phyloP scores from a whole-genome alignment of 2,888 invertebrate genomes.

The Phania funesta region DNA sequence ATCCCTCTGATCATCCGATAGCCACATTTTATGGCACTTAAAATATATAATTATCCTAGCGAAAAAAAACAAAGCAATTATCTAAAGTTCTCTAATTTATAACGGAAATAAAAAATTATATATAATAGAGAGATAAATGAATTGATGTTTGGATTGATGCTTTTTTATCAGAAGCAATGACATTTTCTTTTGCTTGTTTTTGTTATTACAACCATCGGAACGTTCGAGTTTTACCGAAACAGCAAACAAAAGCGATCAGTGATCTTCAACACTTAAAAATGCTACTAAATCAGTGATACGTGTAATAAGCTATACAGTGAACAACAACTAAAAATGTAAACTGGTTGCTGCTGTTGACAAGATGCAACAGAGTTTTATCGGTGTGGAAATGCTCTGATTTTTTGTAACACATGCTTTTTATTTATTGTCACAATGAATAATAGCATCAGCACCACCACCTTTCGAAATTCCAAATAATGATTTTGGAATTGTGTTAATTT shows the following conservation, averaged over 20 bases:
- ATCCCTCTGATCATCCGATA: slow-evolving; percentile 31
- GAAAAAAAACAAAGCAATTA: neutral
- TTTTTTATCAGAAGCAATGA: slow-evolving; percentile 48
- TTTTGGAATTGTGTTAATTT: slow-evolving; percentile 15
- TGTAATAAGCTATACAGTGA: slow-evolving; percentile 2
- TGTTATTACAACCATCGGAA: slow-evolving; percentile 26
- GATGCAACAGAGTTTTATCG: neutral
- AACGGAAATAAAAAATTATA: neutral
- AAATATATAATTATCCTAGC: slow-evolving; percentile 24
- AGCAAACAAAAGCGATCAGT: slow-evolving; percentile 43
- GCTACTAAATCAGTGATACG: slow-evolving; percentile 11
- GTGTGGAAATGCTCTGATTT: slow-evolving; percentile 30
- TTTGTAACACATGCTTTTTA: slow-evolving; percentile 33
- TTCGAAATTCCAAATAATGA: slow-evolving; percentile 22
- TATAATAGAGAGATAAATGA: neutral
- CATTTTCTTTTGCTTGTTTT: slow-evolving; percentile 37
- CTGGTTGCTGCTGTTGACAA: neutral
- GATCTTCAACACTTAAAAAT: slow-evolving; percentile 51
- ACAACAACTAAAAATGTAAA: slow-evolving; percentile 21
- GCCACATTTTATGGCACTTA: slow-evolving; percentile 47
- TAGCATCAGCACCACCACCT: slow-evolving; percentile 11
- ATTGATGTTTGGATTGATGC: slow-evolving; percentile 27
- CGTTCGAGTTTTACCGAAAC: neutral
- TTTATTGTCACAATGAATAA: neutral
- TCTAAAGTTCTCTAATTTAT: slow-evolving; percentile 4